Percentiles rank a stretch among this genome's conserved stretches.
These are phyloP conservation scores for Ormyrus thymus DNA, from an alignment of 2,888 invertebrate species.

Conservation along the genomic window DNA sequence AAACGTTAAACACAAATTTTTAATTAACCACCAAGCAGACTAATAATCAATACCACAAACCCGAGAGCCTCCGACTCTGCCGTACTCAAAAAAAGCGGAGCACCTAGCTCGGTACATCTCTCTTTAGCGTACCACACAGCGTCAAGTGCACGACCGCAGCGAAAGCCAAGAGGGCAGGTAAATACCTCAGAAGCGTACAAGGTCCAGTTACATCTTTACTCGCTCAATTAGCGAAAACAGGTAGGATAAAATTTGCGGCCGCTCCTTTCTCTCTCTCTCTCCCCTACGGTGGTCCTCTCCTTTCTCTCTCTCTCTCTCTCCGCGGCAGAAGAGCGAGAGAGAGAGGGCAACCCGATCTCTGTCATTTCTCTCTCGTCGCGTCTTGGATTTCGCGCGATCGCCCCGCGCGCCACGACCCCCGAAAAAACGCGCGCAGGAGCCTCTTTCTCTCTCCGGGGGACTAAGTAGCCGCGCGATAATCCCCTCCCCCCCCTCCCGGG, in stretches of 20 bases:
- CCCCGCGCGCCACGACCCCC: not conserved
- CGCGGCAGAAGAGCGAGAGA: not conserved
- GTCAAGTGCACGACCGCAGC: not conserved
- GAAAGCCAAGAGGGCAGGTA: conserved; percentile 58
- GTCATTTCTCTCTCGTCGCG: conserved; percentile 67
- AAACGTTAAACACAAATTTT: no score
- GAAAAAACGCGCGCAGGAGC: conserved; percentile 1
- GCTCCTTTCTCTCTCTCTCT: conserved; percentile 68
- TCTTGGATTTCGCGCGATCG: conserved; percentile 70
- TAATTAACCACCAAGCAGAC: no score
- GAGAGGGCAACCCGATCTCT: conserved; percentile 71
- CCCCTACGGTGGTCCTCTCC: conserved; percentile 69
- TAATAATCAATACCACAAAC: no score
- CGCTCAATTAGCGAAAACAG: conserved; percentile 75
- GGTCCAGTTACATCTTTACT: conserved; percentile 75
- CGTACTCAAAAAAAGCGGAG: not conserved
- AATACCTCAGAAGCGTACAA: conserved; percentile 72
- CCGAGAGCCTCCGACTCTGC: no score
- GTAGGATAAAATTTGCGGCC: conserved; percentile 73
- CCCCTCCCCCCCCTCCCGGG: no score
- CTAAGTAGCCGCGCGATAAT: no score
- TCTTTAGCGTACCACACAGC: not conserved
- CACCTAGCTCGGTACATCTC: not conserved
- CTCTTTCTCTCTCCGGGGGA: not conserved
- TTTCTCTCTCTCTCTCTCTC: conserved; percentile 38